Evolutionary conservation across 2,113 vertebrate genomes (phyloP), one percentile per base, ranked within the genome.

Genomic region (Cololabis saira): DNA sequence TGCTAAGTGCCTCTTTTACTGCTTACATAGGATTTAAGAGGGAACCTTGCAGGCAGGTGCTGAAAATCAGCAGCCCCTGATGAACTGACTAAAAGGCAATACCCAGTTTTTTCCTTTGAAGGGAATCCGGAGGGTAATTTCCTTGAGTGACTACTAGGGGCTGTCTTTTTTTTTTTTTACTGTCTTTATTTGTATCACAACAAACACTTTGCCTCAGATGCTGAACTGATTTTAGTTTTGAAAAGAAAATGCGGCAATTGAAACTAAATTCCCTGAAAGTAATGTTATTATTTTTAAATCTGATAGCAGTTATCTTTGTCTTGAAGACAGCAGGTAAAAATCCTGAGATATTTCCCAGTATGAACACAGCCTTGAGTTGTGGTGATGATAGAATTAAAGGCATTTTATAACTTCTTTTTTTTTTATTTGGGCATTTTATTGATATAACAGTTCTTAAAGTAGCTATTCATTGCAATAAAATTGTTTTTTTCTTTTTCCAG

Each of bases 241-340:
- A 10, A 24, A 19, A 54, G 13, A 49, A 1, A 1, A 9, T 30
- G 21, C 12, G 10, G 11, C 11, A 50, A 0, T 16, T 12, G 12
- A 37, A 37, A 17, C 5, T 27, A 27, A 27, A 27, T 27, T 27
- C 24, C 24, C 5, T 27, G 24, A 27, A 27, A 27, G 2, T 27
- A 27, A 5, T 27, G 24, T 27, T 27, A 27, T 5, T 27, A 27
- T 27, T 27, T 27, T 68, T 10, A 9, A 47, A 66, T 27, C n/a
- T n/a, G n/a, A n/a, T n/a, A n/a, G n/a, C n/a, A n/a, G 12, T 67
- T 71, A 65, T 76, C 71, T 74, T 47, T 33, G 27, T 59, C 52
- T 57, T 24, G 22, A 61, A 57, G 47, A 79, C 27, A 22, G 47
- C 72, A 13, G 18, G 60, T n/a, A 42, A 16, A 24, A 66, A 67